Base-by-base conservation (phyloP, 1,140 invertebrate species). In the Listronotus bonariensis region DNA sequence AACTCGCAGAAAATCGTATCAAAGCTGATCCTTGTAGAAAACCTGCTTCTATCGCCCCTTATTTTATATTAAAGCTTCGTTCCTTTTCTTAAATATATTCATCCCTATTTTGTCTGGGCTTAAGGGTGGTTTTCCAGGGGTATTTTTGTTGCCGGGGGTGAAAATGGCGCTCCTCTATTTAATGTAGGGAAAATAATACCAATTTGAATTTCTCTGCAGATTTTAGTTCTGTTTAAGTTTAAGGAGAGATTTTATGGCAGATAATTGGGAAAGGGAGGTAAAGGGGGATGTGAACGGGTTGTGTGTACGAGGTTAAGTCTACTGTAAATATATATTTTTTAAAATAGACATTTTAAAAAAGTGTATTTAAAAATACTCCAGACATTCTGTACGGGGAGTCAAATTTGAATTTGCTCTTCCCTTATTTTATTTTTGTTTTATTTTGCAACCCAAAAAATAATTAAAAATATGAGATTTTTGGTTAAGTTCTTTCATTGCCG, bases 131-230 rank as follows among this genome's bases (percentile, higher is more conserved):
- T 63, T 51, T 68, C 46, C 43, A 11, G 14, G 17, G 17, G n/a
- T 6, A 52, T 45, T 53, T 49, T 38, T 58, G 63, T 26, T 53
- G 34, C 41, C 17, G 62, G 53, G 69, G 46, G 52, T 40, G 15
- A 70, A 72, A 72, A 72, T 73, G 72, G 72, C 69, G 69, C 64
- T 64, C 67, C 54, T 73, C 56, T 73, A 73, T 73, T 73, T 71
- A 73, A 73, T 73, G 72, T 73, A 72, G 68, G 72, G 72, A 73
- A 70, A 73, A 72, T 74, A 74, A 74, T 74, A 72, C 73, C 68
- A 73, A 73, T 74, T 74, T 72, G 70, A 73, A 70, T 73, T 72
- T 73, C 72, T 72, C 69, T 72, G 67, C 71, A 73, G 72, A 74
- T 74, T 74, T 74, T 67, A 67, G 69, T 66, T 68, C 53, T 72